Conservation (phyloP, 2,113 vertebrate species). For the Uria lomvia region DNA sequence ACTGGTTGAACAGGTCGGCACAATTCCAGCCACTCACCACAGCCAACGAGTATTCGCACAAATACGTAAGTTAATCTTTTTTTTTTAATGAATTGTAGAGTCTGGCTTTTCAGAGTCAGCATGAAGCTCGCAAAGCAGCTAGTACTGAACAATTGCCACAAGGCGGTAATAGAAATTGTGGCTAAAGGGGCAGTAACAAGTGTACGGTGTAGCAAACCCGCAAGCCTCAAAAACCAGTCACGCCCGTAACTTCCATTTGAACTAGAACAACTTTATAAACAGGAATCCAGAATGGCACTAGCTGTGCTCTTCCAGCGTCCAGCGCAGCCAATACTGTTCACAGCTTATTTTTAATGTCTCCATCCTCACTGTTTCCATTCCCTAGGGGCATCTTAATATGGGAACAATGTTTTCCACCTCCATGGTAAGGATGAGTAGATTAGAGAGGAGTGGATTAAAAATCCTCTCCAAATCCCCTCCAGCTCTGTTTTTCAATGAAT, state of each 20-base stretch:
- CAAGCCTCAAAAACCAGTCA: not conserved
- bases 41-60: accelerated
- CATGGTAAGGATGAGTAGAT: not conserved
- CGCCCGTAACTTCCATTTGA: not conserved
- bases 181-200: not conserved
- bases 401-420: not conserved
- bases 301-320: not conserved
- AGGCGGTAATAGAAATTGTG: accelerated
- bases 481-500: not conserved
- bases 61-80: accelerated
- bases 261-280: not conserved
- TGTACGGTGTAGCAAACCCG: not conserved
- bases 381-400: not conserved
- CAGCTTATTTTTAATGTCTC: not conserved
- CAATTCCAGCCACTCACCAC: not conserved
- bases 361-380: not conserved
- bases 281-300: not conserved
- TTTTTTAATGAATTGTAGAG: not conserved
- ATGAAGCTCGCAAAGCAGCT: not conserved
- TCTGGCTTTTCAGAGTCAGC: not conserved
- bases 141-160: not conserved
- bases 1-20: not conserved
- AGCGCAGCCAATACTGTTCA: not conserved
- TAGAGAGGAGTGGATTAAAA: not conserved
- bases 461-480: not conserved